Conservation (phyloP, 2,113 vertebrate species). For the Ameiurus melas region DNA sequence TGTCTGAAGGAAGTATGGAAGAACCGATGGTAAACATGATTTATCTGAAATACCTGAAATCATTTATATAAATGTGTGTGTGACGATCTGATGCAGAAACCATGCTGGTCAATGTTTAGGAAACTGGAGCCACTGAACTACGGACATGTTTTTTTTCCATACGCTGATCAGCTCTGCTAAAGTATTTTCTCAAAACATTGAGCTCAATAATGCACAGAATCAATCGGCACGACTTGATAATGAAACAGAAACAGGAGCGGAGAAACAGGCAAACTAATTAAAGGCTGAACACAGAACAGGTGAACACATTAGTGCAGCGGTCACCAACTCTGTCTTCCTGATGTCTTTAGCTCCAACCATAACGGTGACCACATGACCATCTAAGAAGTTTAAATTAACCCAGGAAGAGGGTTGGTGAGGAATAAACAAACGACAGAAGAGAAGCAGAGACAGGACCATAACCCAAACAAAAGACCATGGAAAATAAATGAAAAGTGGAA, state of each 20-base stretch:
- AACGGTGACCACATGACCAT: too few relatives aligned
- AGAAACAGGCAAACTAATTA: not conserved
- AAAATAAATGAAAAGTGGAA: not conserved
- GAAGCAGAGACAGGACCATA: not conserved
- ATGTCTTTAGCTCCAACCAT: too few relatives aligned
- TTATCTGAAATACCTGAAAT: not conserved
- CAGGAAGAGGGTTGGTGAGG: not conserved
- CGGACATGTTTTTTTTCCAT: not conserved
- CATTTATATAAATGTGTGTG: too few relatives aligned
- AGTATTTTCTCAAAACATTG: not conserved
- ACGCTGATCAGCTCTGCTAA: not conserved
- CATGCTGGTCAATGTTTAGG: not conserved
- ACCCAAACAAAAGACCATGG: not conserved
- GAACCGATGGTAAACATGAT: not conserved
- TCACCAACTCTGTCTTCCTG: too few relatives aligned
- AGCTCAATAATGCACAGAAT: not conserved
- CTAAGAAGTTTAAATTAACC: too few relatives aligned
- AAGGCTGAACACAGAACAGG: not conserved
- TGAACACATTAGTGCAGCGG: not conserved
- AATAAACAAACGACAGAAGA: not conserved
- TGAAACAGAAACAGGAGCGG: not conserved
- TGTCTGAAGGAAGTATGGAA: not conserved
- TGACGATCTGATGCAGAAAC: too few relatives aligned
- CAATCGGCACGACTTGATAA: not conserved
- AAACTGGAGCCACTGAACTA: not conserved